Conservation (phyloP, 2,888 invertebrate species). For the Phania funesta region DNA sequence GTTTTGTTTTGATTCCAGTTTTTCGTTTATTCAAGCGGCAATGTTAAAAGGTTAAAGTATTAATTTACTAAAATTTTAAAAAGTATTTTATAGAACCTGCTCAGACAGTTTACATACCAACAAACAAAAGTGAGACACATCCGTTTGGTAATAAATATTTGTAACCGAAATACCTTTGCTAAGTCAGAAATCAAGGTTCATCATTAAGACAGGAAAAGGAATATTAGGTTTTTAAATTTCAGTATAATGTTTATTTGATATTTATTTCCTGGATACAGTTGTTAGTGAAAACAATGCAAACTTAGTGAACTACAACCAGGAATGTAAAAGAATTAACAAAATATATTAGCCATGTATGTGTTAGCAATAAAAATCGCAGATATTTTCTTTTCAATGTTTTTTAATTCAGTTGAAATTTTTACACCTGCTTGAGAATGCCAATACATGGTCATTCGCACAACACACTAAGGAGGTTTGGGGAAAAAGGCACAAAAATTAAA, state of each 20-base stretch:
- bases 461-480: too few species aligned
- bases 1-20: conserved; percentile 26
- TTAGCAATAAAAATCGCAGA: too few species aligned
- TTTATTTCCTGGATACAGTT: not conserved
- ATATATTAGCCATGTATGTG: not conserved
- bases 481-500: too few species aligned
- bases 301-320: not conserved
- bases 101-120: not conserved
- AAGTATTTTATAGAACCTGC: conserved; percentile 11
- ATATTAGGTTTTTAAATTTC: not conserved
- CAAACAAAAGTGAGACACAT: not conserved
- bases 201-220: conserved; percentile 28
- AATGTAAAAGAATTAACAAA: not conserved
- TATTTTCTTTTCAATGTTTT: too few species aligned
- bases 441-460: too few species aligned
- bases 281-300: not conserved
- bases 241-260: too few species aligned
- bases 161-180: not conserved
- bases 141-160: conserved; percentile 20
- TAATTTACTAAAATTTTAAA: conserved; percentile 53
- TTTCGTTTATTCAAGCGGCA: conserved; percentile 32
- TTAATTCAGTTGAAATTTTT: too few species aligned
- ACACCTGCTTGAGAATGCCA: too few species aligned
- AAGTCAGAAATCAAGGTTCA: conserved; percentile 7
- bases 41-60: conserved; percentile 63